phyloP scores from a whole-genome alignment of 2,113 vertebrate species.

The Polyodon spathula region DNA sequence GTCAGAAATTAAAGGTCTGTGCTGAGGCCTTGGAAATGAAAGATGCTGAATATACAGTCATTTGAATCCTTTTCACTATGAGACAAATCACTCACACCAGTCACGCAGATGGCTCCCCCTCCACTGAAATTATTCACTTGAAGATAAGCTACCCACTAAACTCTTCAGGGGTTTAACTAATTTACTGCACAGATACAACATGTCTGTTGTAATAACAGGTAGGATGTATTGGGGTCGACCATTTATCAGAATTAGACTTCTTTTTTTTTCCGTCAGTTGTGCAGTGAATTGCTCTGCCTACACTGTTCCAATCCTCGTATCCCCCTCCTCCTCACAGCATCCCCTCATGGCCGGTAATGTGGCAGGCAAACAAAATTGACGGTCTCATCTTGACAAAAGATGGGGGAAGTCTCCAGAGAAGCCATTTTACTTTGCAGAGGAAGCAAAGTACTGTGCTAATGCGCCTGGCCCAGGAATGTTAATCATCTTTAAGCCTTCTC shows the following conservation, averaged over 20 bases:
- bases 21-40: constrained; percentile 50
- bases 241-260: constrained; percentile 92
- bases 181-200: constrained; percentile 75
- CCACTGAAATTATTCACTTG: constrained; percentile 76
- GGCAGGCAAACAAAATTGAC: constrained; percentile 95
- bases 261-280: constrained; percentile 51
- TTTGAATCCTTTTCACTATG: constrained; percentile 63
- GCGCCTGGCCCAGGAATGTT: constrained; percentile 76
- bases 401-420: constrained; percentile 79
- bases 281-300: constrained; percentile 70
- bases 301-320: constrained; percentile 53
- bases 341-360: constrained; percentile 77
- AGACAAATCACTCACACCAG: constrained; percentile 73
- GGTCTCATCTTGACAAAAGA: constrained; percentile 87
- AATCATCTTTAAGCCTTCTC: constrained; percentile 85
- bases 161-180: constrained; percentile 74
- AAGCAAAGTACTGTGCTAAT: constrained; percentile 77
- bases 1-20: not conserved
- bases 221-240: constrained; percentile 74
- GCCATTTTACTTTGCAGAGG: constrained; percentile 83
- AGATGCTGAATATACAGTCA: constrained; percentile 51
- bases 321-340: constrained; percentile 19
- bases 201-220: constrained; percentile 80
- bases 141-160: constrained; percentile 72
- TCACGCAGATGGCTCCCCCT: constrained; percentile 68